Evolutionary conservation across 2,797 vertebrate species (phyloP).

Genomic region (Choloepus didactylus): DNA sequence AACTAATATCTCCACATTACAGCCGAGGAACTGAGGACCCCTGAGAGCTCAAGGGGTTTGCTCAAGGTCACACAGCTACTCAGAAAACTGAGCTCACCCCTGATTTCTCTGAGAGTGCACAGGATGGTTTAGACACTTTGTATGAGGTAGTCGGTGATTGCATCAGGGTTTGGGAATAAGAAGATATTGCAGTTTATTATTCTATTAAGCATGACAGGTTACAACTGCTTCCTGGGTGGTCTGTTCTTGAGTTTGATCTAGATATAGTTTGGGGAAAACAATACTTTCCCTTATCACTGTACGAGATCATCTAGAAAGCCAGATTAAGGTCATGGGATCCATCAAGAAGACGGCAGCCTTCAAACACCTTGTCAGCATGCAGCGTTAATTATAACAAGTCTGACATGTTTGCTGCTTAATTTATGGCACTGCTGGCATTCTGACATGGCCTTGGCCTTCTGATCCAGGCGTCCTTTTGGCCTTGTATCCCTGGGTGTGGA

Average conservation of each 20-base stretch:
- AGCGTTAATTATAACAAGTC: slow-evolving; percentile 61
- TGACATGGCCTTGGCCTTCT: slow-evolving; percentile 49
- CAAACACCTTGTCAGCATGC: background rate
- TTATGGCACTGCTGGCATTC: slow-evolving; percentile 45
- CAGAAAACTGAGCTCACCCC: background rate
- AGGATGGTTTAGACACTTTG: background rate
- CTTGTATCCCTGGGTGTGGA: slow-evolving; percentile 37
- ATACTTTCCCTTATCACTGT: slow-evolving; percentile 31
- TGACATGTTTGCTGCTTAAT: slow-evolving; percentile 55
- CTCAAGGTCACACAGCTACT: background rate
- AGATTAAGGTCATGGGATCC: background rate
- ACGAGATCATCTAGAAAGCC: slow-evolving; percentile 1
- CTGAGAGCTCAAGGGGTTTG: background rate
- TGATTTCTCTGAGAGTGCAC: background rate
- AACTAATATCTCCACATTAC: background rate
- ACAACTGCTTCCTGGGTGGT: slow-evolving; percentile 63
- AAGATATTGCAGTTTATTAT: background rate
- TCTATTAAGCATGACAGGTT: background rate
- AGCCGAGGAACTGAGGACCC: background rate
- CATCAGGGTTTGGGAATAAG: background rate
- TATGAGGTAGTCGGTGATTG: background rate
- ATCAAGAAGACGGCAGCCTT: slow-evolving; percentile 15
- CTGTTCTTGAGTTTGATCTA: slow-evolving; percentile 24
- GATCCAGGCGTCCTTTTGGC: slow-evolving; percentile 53
- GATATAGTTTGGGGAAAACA: slow-evolving; percentile 42